These are phyloP conservation scores for Arion vulgaris DNA, from an alignment of 1,140 invertebrate species.

Conservation along the genomic window DNA sequence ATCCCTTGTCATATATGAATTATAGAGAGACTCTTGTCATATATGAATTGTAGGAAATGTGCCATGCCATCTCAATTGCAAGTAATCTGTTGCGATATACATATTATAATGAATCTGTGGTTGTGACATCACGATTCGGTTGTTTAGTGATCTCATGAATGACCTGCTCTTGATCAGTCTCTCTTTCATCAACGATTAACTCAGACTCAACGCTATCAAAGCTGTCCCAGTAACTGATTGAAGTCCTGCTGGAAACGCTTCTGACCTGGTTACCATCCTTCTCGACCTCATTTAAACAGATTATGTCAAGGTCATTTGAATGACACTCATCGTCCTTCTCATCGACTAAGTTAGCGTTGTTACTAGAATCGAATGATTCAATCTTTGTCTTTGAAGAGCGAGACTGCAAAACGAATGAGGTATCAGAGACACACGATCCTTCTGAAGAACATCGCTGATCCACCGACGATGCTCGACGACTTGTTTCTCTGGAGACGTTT, in stretches of 20 bases:
- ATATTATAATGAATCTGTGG: too few species aligned
- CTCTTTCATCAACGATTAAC: background rate
- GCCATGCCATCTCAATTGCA: too few species aligned
- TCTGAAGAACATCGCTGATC: background rate
- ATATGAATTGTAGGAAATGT: too few species aligned
- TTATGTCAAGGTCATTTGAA: background rate
- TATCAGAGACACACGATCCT: background rate
- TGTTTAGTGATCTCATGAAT: background rate
- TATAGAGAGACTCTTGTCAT: too few species aligned
- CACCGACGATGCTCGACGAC: background rate
- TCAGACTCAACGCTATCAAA: background rate
- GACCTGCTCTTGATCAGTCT: background rate
- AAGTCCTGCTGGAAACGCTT: background rate
- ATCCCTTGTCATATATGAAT: too few species aligned
- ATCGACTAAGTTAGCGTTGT: background rate
- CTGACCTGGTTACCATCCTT: background rate
- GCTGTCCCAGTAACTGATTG: slow-evolving; percentile 13
- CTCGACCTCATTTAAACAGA: background rate
- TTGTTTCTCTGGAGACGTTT: background rate
- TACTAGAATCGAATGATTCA: background rate
- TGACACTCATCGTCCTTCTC: background rate
- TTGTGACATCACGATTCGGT: too few species aligned
- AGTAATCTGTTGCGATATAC: too few species aligned
- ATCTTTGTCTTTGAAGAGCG: background rate
- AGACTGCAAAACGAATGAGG: background rate